Percentiles rank a stretch among this genome's conserved stretches.
phyloP scores from a whole-genome alignment of 2,113 vertebrate genomes.

The Alligator mississippiensis region DNA sequence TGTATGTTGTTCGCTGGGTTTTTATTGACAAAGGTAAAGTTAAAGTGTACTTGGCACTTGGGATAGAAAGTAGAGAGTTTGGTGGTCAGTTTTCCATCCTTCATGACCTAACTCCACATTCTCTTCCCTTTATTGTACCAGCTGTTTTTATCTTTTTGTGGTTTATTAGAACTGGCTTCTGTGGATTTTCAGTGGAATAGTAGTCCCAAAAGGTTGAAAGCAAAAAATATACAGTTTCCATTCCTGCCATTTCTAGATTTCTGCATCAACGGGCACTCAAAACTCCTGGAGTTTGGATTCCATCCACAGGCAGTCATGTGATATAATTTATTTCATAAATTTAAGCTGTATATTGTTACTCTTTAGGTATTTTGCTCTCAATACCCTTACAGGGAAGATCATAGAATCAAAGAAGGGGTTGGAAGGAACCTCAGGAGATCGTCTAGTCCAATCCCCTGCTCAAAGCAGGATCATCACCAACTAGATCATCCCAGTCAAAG shows the following conservation, averaged over 20 bases:
- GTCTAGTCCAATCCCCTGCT: no score
- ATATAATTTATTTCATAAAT: background rate
- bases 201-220: background rate
- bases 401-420: no score
- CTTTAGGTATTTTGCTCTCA: no score
- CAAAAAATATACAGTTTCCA: background rate
- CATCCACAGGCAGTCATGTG: background rate
- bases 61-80: background rate
- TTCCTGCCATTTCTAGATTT: background rate
- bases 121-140: background rate
- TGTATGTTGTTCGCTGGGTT: background rate
- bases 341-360: background rate
- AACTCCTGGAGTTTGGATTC: background rate
- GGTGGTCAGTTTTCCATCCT: background rate
- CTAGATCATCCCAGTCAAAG: no score
- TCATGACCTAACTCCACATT: background rate
- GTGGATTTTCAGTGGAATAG: background rate
- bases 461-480: no score
- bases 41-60: background rate
- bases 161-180: background rate
- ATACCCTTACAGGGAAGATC: no score
- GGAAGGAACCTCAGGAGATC: no score
- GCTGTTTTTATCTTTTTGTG: accelerated
- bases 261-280: background rate
- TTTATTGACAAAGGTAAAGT: background rate